Evolutionary conservation across 2,797 vertebrate genomes (phyloP).

Genomic region (Synanceia verrucosa): DNA sequence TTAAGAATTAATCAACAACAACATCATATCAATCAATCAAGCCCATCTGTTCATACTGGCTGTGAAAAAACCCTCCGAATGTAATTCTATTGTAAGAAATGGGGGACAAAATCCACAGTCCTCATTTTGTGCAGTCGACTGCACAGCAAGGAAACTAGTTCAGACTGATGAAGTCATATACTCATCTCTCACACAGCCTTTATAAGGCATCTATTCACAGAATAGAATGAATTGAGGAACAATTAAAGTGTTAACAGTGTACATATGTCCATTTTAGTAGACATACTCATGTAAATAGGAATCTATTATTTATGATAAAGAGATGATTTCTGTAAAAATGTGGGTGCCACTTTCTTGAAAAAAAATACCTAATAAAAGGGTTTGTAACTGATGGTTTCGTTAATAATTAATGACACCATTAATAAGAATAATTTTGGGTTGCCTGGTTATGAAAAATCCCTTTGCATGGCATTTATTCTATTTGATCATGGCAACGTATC

Average conservation of each 20-base stretch:
- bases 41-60: background rate
- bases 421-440: background rate
- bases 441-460: background rate
- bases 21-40: background rate
- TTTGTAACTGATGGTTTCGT: background rate
- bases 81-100: background rate
- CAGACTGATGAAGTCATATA: background rate
- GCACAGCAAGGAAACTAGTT: background rate
- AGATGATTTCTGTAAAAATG: background rate
- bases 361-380: background rate
- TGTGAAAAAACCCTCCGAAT: background rate
- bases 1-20: background rate
- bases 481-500: background rate
- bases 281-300: background rate
- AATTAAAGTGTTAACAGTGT: no score
- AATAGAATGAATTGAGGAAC: no score
- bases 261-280: no score
- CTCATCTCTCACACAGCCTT: background rate
- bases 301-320: background rate
- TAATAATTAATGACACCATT: background rate
- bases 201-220: background rate
- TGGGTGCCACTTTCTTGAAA: background rate
- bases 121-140: background rate
- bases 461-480: background rate
- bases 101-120: background rate